These are phyloP conservation scores for Ploceus nigricollis DNA, from an alignment of 2,113 vertebrate genomes.

Conservation along the genomic window DNA sequence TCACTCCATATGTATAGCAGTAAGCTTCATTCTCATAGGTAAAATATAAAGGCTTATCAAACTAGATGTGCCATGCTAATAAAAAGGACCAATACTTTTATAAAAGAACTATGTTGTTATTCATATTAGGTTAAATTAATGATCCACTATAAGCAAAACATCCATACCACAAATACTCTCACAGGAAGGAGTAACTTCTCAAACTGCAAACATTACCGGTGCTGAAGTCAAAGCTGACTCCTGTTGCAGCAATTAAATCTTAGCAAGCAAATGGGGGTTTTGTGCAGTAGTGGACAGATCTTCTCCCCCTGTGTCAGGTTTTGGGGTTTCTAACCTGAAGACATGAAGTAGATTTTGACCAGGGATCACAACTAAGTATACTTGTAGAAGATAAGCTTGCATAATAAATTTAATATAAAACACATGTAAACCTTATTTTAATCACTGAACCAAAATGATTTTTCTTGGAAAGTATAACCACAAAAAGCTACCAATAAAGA, in stretches of 20 bases:
- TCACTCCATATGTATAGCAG: neutral
- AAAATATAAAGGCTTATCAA: neutral
- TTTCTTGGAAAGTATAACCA: neutral
- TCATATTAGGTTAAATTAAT: neutral
- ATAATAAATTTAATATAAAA: neutral
- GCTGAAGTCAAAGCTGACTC: neutral
- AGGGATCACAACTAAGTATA: neutral
- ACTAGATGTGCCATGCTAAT: neutral
- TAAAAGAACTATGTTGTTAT: neutral
- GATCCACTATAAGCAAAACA: neutral
- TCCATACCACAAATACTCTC: neutral
- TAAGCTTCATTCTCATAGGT: neutral
- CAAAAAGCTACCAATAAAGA: neutral
- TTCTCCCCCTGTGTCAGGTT: neutral
- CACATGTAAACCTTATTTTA: neutral
- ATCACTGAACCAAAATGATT: neutral
- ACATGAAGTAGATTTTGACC: neutral
- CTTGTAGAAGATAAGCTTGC: neutral
- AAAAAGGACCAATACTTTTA: neutral
- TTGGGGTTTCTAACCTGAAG: neutral
- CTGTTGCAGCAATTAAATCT: neutral
- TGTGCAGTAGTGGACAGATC: accelerated
- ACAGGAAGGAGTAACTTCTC: neutral
- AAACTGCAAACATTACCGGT: neutral
- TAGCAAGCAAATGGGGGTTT: neutral